Base-by-base conservation (phyloP, 1,140 invertebrate genomes). In the Wasmannia auropunctata region DNA sequence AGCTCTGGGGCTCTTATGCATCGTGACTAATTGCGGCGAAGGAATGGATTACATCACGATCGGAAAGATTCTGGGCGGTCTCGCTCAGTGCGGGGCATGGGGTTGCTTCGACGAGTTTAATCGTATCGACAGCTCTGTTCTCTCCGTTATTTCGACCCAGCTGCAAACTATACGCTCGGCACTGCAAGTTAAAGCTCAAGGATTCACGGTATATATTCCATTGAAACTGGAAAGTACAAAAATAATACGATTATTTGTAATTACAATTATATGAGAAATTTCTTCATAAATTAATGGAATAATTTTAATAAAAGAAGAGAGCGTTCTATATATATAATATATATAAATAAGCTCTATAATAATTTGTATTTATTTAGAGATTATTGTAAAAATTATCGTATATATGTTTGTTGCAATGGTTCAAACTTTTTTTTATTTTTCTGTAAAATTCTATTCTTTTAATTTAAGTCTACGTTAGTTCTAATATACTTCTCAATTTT, bases 91-190 rank as follows among this genome's bases (percentile, higher is more conserved):
- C 93, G 98, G 98, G 0, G 98, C 98, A 11, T 98, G 97, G 97
- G 97, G 97, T 1, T 98, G 98, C 93, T 99, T 99, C 92, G 98
- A 99, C 87, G 98, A 99, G 93, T 99, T 99, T 93, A 98, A 99
- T 94, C 95, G 98, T 34, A 98, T 99, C 86, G 98, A 99, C 83
- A 96, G 98, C 0, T 98, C 98, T 0, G 98, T 99, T 14, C 95
- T 99, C 3, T 98, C 98, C 49, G 98, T 99, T 1, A 98, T 99
- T 87, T 98, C 98, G 0, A 98, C 97, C 0, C 98, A 99, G 92
- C 94, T 99, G 56, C 98, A 98, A 94, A 98, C 97, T 3, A 98
- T 99, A 84, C 96, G 98, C 85, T 98, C 97, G 90, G 98, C 97
- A 0, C 93, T 99, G 31, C 96, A 98, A 62, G 96, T 96, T 87